Conservation (phyloP, 2,888 invertebrate species). For the Caradrina kadenii region DNA sequence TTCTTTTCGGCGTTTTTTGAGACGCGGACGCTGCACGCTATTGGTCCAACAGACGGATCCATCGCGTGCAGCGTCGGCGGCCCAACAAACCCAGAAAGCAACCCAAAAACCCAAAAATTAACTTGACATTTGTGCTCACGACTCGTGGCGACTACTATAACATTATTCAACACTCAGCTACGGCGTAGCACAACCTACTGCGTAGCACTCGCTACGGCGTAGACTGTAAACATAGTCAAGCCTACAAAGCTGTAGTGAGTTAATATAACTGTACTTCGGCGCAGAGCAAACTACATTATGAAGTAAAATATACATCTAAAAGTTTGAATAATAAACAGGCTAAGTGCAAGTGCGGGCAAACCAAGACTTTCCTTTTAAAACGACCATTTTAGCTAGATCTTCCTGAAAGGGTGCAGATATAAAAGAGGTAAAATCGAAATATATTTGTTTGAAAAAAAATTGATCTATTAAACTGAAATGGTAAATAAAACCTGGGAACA, state of each 20-base stretch:
- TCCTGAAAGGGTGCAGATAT: slow-evolving; percentile 49
- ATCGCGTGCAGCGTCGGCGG: too few relatives aligned
- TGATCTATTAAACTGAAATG: too few relatives aligned
- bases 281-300: slow-evolving; percentile 48
- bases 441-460: slow-evolving; percentile 8
- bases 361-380: slow-evolving; percentile 45
- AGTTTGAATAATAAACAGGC: slow-evolving; percentile 57
- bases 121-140: too few relatives aligned
- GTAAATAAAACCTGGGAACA: too few relatives aligned
- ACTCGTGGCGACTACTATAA: not conserved
- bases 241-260: slow-evolving; percentile 41
- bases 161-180: slow-evolving; percentile 3
- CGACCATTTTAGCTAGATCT: slow-evolving; percentile 32
- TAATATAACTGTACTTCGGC: slow-evolving; percentile 31
- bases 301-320: slow-evolving; percentile 61
- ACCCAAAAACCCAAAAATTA: too few relatives aligned
- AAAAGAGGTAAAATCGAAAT: slow-evolving; percentile 33
- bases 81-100: too few relatives aligned
- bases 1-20: too few relatives aligned
- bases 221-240: slow-evolving; percentile 35
- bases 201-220: slow-evolving; percentile 48
- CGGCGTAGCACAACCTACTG: slow-evolving; percentile 15
- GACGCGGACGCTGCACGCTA: too few relatives aligned
- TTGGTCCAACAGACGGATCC: too few relatives aligned
- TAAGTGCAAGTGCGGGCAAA: slow-evolving; percentile 50